These are phyloP conservation scores for Byasa hedistus DNA, from an alignment of 2,888 invertebrate genomes.

Conservation along the genomic window DNA sequence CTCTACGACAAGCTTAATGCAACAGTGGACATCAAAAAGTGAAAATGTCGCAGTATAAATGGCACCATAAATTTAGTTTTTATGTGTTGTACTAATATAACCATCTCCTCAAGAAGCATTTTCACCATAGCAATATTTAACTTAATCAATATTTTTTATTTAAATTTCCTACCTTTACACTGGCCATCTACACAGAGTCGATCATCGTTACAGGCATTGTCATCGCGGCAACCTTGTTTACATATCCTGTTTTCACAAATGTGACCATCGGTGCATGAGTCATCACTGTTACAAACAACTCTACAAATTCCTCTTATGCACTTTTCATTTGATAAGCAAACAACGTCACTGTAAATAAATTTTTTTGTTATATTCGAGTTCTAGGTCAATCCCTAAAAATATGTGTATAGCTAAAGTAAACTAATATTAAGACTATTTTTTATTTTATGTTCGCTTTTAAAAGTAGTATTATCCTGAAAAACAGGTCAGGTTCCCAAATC, in stretches of 20 bases:
- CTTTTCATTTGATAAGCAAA: constrained; percentile 91
- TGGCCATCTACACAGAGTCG: constrained; percentile 91
- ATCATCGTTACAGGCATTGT: constrained; percentile 86
- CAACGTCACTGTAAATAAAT: constrained; percentile 82
- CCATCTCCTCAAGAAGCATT: background rate
- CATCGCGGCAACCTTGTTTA: constrained; percentile 91
- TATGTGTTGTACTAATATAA: background rate
- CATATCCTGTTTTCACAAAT: constrained; percentile 94
- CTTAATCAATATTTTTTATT: background rate
- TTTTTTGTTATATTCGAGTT: background rate
- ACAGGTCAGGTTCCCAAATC: no score
- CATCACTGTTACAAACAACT: constrained; percentile 91
- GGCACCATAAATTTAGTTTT: no score
- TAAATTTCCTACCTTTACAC: constrained; percentile 82
- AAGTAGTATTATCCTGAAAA: no score
- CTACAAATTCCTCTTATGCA: constrained; percentile 91
- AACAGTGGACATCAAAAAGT: no score
- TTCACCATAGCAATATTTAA: no score
- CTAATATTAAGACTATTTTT: no score
- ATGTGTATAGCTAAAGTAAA: background rate
- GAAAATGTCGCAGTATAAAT: no score
- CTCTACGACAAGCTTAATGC: no score
- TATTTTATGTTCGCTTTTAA: no score
- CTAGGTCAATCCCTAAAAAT: background rate
- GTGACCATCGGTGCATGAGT: constrained; percentile 88